phyloP scores from a whole-genome alignment of 2,113 vertebrate species.

The Tragulus kanchil region DNA sequence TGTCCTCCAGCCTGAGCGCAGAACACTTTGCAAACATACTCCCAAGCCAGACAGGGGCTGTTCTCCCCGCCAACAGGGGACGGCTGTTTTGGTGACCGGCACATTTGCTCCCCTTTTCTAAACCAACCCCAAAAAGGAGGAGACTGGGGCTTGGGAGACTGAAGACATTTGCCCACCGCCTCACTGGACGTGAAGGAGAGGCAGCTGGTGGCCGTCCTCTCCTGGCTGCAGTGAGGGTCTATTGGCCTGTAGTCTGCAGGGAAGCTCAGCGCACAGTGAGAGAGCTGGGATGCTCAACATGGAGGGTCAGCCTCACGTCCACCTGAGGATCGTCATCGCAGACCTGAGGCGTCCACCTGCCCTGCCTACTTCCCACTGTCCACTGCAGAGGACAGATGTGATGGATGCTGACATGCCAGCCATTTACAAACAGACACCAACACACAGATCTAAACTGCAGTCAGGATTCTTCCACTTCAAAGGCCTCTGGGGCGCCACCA shows the following conservation, averaged over 20 bases:
- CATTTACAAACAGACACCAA: slow-evolving; percentile 54
- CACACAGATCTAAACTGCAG: slow-evolving; percentile 29
- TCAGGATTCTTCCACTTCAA: slow-evolving; percentile 4
- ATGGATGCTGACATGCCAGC: neutral
- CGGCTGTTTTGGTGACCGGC: no score
- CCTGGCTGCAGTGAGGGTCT: accelerated
- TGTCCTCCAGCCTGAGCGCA: neutral
- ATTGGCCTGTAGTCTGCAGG: neutral
- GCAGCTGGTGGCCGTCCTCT: accelerated
- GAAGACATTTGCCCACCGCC: neutral
- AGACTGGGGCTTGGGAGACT: neutral
- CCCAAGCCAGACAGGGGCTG: neutral
- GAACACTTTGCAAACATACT: neutral
- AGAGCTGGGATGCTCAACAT: neutral
- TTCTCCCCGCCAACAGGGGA: no score
- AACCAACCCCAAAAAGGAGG: no score
- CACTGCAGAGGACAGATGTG: neutral
- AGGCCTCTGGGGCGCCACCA: slow-evolving; percentile 4
- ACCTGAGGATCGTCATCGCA: neutral
- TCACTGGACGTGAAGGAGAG: neutral
- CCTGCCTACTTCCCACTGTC: neutral
- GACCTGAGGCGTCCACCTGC: neutral
- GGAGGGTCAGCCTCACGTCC: accelerated
- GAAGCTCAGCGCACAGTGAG: accelerated
- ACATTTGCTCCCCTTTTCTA: no score